Percentiles rank a stretch among this genome's conserved stretches.
phyloP scores from a whole-genome alignment of 2,888 invertebrate species.

The Caenorhabditis sp. region DNA sequence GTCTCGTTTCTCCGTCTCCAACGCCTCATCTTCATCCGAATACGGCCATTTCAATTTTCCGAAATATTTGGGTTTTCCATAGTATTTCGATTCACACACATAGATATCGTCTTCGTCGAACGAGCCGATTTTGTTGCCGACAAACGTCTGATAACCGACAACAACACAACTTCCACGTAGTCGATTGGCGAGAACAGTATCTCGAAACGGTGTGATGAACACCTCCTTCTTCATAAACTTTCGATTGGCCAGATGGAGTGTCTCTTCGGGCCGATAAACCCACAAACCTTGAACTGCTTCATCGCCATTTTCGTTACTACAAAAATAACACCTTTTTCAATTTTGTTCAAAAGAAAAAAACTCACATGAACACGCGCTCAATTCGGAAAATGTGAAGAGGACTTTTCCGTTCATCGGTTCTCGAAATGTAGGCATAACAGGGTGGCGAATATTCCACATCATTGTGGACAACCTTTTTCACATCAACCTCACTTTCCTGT shows the following conservation, averaged over 20 bases:
- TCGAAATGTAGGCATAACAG: slow-evolving; percentile 86
- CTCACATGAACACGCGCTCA: slow-evolving; percentile 84
- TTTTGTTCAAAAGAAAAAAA: not conserved
- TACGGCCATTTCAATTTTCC: slow-evolving; percentile 81
- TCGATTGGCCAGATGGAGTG: slow-evolving; percentile 90
- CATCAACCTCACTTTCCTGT: slow-evolving; percentile 63
- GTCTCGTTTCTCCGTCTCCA: slow-evolving; percentile 79
- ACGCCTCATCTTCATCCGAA: slow-evolving; percentile 72
- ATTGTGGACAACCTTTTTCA: slow-evolving; percentile 74
- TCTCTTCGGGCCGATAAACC: slow-evolving; percentile 90
- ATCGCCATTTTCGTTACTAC: slow-evolving; percentile 49
- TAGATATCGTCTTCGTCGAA: slow-evolving; percentile 79
- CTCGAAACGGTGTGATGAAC: slow-evolving; percentile 89
- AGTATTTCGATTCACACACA: slow-evolving; percentile 95
- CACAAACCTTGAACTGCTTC: slow-evolving; percentile 83
- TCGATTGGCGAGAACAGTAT: slow-evolving; percentile 84
- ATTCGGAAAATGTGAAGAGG: slow-evolving; percentile 85
- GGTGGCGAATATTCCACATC: slow-evolving; percentile 83
- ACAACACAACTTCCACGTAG: slow-evolving; percentile 89
- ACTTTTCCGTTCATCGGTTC: slow-evolving; percentile 73
- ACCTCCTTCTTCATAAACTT: slow-evolving; percentile 91
- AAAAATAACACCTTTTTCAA: not conserved
- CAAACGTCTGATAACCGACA: slow-evolving; percentile 77
- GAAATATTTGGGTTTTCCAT: slow-evolving; percentile 84
- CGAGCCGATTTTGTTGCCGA: slow-evolving; percentile 89